Evolutionary conservation across 2,113 vertebrate genomes (phyloP).

Genomic region (Acrocephalus kingi): DNA sequence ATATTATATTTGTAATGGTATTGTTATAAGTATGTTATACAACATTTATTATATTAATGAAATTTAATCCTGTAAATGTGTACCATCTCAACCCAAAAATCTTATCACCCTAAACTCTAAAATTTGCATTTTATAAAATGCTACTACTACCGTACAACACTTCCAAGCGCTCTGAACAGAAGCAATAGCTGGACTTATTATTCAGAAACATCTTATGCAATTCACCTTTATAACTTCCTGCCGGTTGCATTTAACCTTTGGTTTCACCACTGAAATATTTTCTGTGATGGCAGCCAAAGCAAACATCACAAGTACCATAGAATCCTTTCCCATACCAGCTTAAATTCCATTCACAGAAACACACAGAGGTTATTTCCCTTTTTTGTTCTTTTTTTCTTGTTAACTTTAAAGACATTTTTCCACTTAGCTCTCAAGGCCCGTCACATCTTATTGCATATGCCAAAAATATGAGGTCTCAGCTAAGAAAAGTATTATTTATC

Average conservation of each 20-base stretch:
- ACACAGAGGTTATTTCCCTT: neutral
- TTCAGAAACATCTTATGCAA: conserved; percentile 14
- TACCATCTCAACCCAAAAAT: neutral
- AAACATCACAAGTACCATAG: neutral
- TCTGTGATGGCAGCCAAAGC: conserved; percentile 20
- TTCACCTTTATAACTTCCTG: conserved; percentile 59
- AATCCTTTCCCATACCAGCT: conserved; percentile 27
- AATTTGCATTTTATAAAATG: neutral
- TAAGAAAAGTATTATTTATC: neutral
- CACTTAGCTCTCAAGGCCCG: neutral
- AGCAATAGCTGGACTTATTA: neutral
- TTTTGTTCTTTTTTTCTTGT: neutral
- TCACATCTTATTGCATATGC: neutral
- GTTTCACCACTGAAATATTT: conserved; percentile 37
- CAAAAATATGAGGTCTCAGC: neutral
- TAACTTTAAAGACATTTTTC: neutral
- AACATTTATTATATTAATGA: neutral
- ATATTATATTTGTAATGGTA: neutral
- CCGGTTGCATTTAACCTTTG: conserved; percentile 39
- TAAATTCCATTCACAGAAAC: conserved; percentile 30
- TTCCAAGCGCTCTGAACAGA: neutral
- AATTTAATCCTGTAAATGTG: neutral
- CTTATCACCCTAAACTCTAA: neutral
- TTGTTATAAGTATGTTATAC: neutral
- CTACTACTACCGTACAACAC: neutral